Evolutionary conservation across 2,113 vertebrate genomes (phyloP).

Genomic region (Oriolus oriolus): DNA sequence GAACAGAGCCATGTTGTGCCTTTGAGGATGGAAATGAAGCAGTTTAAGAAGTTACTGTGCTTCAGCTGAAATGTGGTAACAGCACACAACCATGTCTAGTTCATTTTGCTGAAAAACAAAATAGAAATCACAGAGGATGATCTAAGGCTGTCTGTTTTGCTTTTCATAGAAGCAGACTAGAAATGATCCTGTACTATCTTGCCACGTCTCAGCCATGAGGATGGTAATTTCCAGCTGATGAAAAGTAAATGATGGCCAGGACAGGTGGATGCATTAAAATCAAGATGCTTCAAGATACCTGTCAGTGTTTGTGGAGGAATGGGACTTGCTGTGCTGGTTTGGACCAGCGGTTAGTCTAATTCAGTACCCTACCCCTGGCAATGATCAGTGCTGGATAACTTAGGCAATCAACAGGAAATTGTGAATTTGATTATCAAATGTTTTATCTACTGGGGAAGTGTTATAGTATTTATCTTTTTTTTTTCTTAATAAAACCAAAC

Average conservation of each 20-base stretch:
- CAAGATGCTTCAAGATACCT: not conserved
- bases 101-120: constrained; percentile 30
- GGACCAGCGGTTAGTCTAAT: not conserved
- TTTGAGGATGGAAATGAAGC: constrained; percentile 34
- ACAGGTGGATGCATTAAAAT: constrained; percentile 4
- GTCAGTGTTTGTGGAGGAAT: not conserved
- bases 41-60: not conserved
- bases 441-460: not conserved
- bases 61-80: not conserved
- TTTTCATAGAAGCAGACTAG: not conserved
- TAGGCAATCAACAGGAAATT: not conserved
- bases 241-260: not conserved
- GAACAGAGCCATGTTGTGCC: constrained; percentile 2
- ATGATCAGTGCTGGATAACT: not conserved
- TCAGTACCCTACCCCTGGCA: not conserved
- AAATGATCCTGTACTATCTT: not conserved
- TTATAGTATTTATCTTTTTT: not conserved
- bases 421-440: not conserved
- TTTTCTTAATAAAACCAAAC: not conserved
- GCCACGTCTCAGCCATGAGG: not conserved
- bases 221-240: constrained; percentile 34
- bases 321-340: not conserved
- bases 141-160: constrained; percentile 1
- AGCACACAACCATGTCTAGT: not conserved
- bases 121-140: constrained; percentile 27